phyloP scores from a whole-genome alignment of 2,113 vertebrate genomes.

The Oreochromis tanganicae region DNA sequence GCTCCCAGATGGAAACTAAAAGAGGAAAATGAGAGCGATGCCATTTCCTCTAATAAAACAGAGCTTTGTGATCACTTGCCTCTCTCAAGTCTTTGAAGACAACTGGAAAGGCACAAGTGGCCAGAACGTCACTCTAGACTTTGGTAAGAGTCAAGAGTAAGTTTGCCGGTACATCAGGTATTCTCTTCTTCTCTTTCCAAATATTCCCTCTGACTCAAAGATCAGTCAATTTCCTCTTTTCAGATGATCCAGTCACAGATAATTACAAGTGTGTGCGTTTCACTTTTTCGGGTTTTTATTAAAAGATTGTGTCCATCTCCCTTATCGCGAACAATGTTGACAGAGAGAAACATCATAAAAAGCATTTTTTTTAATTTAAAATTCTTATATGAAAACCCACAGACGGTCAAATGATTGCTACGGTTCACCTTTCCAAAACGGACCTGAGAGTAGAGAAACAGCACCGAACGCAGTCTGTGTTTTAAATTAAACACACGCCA shows the following conservation, averaged over 20 bases:
- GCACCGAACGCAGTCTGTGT: neutral
- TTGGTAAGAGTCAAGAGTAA: constrained; percentile 19
- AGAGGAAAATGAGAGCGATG: constrained; percentile 45
- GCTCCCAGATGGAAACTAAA: constrained; percentile 48
- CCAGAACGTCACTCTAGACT: constrained; percentile 22
- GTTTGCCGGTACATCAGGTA: constrained; percentile 15
- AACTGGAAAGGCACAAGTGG: constrained; percentile 27
- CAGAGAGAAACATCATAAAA: constrained; percentile 42
- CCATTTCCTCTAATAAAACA: constrained; percentile 57
- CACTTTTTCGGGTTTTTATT: constrained; percentile 39
- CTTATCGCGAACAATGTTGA: constrained; percentile 43
- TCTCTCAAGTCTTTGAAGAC: constrained; percentile 38
- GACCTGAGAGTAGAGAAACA: neutral
- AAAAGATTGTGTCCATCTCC: constrained; percentile 43
- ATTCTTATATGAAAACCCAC: constrained; percentile 46
- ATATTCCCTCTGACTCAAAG: constrained; percentile 32
- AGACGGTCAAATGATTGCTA: constrained; percentile 19
- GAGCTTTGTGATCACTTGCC: constrained; percentile 58
- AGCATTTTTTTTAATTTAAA: constrained; percentile 39
- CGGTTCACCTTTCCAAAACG: neutral
- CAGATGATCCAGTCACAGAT: constrained; percentile 33
- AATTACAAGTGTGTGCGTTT: constrained; percentile 35
- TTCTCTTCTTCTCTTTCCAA: constrained; percentile 6
- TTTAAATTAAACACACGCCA: constrained; percentile 44
- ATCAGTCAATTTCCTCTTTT: constrained; percentile 37